These are phyloP conservation scores for Squalus acanthias DNA, from an alignment of 2,797 vertebrate genomes.

Conservation along the genomic window DNA sequence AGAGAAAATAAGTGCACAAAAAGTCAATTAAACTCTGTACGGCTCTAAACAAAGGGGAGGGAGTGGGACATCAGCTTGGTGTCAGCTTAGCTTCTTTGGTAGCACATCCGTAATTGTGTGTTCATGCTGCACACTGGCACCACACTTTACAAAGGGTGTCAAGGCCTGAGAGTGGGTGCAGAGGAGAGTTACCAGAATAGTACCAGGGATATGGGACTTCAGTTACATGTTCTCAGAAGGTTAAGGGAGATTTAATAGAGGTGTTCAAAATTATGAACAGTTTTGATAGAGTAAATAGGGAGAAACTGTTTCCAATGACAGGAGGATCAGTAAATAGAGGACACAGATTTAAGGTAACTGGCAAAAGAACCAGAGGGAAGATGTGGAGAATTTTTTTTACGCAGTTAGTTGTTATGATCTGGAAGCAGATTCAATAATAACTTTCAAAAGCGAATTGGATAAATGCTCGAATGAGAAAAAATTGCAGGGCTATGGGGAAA, in stretches of 20 bases:
- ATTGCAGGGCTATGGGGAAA: not conserved
- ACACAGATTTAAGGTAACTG: not conserved
- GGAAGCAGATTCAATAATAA: not conserved
- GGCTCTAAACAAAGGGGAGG: not conserved
- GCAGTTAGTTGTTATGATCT: not conserved
- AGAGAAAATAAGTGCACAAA: not conserved
- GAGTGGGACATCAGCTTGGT: not conserved
- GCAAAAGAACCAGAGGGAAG: not conserved
- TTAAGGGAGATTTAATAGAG: not conserved
- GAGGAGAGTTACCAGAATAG: not conserved
- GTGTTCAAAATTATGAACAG: not conserved
- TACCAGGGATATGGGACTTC: not conserved
- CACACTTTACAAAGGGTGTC: not conserved
- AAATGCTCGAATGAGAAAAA: too few relatives aligned
- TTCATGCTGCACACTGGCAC: not conserved
- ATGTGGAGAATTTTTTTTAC: not conserved
- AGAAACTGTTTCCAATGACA: not conserved
- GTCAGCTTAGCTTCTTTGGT: not conserved
- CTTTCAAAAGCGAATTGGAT: too few relatives aligned
- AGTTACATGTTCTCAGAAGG: not conserved
- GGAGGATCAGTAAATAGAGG: not conserved
- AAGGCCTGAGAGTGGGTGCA: not conserved
- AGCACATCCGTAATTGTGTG: not conserved
- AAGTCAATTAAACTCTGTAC: not conserved
- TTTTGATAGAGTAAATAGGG: not conserved